Base-by-base conservation (phyloP, 2,113 vertebrate species). In the Semnornis frantzii region DNA sequence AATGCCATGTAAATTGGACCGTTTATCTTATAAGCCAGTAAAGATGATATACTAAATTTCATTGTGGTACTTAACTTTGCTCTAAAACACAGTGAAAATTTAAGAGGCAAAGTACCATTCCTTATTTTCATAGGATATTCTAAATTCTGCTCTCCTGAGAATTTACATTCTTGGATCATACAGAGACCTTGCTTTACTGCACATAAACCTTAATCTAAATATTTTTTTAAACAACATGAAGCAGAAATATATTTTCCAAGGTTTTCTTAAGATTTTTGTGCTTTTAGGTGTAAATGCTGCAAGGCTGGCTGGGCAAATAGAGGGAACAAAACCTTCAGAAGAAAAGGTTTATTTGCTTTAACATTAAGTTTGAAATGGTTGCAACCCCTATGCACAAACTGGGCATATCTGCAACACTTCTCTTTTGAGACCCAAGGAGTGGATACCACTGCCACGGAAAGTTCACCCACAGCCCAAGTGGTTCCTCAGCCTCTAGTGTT, bases 171-270 rank as follows among this genome's bases (percentile, higher is more conserved):
- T 70, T 85, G 55, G 68, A 27, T 82, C 31, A 12, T 89, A 59
- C 70, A 50, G 27, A 85, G 86, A 58, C 78, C 46, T 76, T 74
- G 17, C 74, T 93, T 85, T 70, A 87, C 66, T 78, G n/a, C 5
- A n/a, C 20, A 3, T 87, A 86, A 95, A 59, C 59, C 66, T 79
- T 92, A 89, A 89, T 70, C n/a, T 30, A 92, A 94, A 66, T 93
- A 59, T 84, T 88, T 93, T 93, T 82, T 92, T 72, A 48, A 82
- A 76, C 23, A 37, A 71, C 74, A 44, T 63, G 76, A 91, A 87
- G 66, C 0, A 1, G 54, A 88, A 92, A 33, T 74, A 8, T 54
- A 75, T 91, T 94, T 95, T 89, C 70, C 44, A 72, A 75, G 44
- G 14, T 64, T 91, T 95, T 73, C 63, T 80, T 91, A 72, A 68